Evolutionary conservation across 2,888 invertebrate species (phyloP), one percentile per base, ranked within the genome.

Genomic region (Tetragonula carbonaria): DNA sequence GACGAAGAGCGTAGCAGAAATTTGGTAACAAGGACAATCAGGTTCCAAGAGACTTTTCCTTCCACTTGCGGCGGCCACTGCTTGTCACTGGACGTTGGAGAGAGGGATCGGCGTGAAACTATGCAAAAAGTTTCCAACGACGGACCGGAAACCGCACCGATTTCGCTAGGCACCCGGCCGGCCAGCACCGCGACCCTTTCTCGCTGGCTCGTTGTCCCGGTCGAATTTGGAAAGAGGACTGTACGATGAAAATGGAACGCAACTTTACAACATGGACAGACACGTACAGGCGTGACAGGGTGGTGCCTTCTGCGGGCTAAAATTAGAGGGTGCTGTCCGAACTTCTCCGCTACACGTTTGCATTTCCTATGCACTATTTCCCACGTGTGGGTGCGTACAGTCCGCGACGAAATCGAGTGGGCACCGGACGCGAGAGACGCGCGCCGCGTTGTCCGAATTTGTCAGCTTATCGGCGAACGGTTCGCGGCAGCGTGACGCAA

Each of bases 341-440:
- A 93, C 90, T 92, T 92, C 91, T 92, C 88, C 88, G 84, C 89
- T 91, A 89, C 91, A 88, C 88, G 92, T 91, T 93, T 93, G 93
- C 91, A 93, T 93, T 92, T 93, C 90, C 92, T 91, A 91, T 93
- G 92, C 91, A 92, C 91, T 92, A 92, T 93, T 93, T 92, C 88
- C 89, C 90, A 81, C 87, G 87, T 89, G 90, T 86, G 87, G 89
- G 87, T 88, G 90, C 85, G 91, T 92, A 90, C 91, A 91, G 91
- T 90, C 88, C 72, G 62, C 23, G 65, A 66, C 78, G 74, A 88
- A 88, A 87, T 55, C 59, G 53, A 59, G 55, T 51, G 65, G 65
- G 33, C 50, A 11, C 62, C 65, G 55, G 51, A 51, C 53, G 51
- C 71, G 73, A 62, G 28, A 68, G 63, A 53, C 78, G 71, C 50